phyloP scores from a whole-genome alignment of 92 coral and sea anemone genomes.

The Zoanthus sociatus region DNA sequence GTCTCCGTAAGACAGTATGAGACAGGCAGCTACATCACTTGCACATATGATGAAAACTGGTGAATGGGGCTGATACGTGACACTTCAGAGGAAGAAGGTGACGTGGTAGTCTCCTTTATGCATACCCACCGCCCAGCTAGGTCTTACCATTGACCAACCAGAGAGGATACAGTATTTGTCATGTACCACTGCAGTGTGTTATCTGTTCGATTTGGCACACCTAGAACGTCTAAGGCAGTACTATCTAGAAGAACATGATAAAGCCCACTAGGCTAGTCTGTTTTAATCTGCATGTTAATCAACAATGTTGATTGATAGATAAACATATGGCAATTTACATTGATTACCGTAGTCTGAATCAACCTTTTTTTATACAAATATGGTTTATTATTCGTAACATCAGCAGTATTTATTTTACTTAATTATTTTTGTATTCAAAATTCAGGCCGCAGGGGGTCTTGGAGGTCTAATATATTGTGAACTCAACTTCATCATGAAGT shows the following conservation, averaged over 20 bases:
- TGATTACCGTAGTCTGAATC: neutral
- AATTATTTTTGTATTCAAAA: neutral
- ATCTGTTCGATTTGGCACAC: constrained; percentile 31
- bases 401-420: neutral
- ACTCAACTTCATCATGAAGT: too few species aligned
- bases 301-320: too few species aligned
- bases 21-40: constrained; percentile 34
- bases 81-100: constrained; percentile 27
- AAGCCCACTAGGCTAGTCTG: too few species aligned
- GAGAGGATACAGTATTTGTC: constrained; percentile 34
- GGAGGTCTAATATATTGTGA: too few species aligned
- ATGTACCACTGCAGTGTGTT: constrained; percentile 34
- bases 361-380: neutral
- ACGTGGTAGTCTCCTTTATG: constrained; percentile 32
- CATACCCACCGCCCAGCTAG: constrained; percentile 41
- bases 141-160: constrained; percentile 27
- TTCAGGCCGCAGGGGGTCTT: neutral
- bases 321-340: neutral
- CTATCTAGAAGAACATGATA: too few species aligned
- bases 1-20: constrained; percentile 12
- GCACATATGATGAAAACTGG: constrained; percentile 30
- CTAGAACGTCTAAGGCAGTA: neutral
- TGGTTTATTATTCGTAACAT: neutral
- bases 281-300: too few species aligned
- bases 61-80: constrained; percentile 20